These are phyloP conservation scores for Vipera latastei DNA, from an alignment of 2,797 vertebrate species.

Conservation along the genomic window DNA sequence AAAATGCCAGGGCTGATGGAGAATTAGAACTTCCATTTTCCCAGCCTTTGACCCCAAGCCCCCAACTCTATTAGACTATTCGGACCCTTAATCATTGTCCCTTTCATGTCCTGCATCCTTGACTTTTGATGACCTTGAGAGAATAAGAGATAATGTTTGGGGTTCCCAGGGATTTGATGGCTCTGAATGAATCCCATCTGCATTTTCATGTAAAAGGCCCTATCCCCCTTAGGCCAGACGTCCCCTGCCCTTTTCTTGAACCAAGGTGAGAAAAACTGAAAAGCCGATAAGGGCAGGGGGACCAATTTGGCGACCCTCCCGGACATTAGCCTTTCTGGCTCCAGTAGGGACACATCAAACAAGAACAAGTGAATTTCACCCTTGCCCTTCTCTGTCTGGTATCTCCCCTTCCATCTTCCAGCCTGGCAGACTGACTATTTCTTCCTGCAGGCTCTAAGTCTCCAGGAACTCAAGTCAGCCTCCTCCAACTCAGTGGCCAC, in stretches of 20 bases:
- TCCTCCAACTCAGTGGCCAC: neutral
- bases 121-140: neutral
- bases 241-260: neutral
- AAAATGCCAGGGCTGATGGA: neutral
- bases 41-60: neutral
- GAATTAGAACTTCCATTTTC: neutral
- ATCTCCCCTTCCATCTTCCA: constrained; percentile 10
- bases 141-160: neutral
- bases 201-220: neutral
- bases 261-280: neutral
- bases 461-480: neutral
- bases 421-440: neutral
- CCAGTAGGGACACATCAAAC: constrained; percentile 13
- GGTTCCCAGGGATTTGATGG: neutral
- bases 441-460: neutral
- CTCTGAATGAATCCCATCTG: neutral
- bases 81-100: fast-evolving
- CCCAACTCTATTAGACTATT: neutral
- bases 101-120: neutral
- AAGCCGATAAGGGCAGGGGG: neutral
- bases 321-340: neutral
- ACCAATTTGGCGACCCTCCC: neutral
- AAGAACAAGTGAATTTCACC: neutral
- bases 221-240: neutral
- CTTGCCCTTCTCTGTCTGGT: neutral